A percentile compares a stretch with the other conserved stretches of the same genome.
These are phyloP conservation scores for Myotis findleyi DNA, from an alignment of 2,797 vertebrate genomes.

Conservation along the genomic window DNA sequence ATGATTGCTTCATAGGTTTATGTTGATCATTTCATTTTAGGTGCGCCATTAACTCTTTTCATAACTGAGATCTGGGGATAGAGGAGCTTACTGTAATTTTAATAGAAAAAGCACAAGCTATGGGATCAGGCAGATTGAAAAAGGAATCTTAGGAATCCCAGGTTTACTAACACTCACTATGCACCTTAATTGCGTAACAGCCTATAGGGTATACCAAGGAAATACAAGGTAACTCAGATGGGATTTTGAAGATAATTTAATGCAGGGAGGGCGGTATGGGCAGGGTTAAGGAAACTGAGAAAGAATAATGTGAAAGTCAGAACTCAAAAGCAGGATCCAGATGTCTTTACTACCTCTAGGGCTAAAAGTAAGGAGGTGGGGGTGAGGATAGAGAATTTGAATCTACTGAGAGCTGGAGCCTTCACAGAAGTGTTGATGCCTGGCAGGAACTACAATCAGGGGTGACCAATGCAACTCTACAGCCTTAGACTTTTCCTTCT, in stretches of 20 bases:
- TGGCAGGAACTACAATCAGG: not conserved
- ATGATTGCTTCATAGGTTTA: not conserved
- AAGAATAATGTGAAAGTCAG: not conserved
- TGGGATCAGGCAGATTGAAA: not conserved
- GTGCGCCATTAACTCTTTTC: not conserved
- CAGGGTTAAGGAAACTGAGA: not conserved
- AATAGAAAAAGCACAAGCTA: not conserved
- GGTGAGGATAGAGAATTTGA: not conserved
- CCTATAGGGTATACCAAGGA: not conserved
- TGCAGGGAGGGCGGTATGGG: not conserved
- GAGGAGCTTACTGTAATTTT: not conserved
- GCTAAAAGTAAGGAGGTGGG: not conserved
- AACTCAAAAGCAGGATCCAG: not conserved
- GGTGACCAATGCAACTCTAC: not conserved
- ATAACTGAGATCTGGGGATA: not conserved
- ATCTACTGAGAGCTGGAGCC: not conserved
- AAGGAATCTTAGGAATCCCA: not conserved
- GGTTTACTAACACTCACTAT: not conserved
- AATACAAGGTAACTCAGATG: not conserved
- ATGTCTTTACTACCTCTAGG: not conserved
- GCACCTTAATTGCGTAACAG: not conserved
- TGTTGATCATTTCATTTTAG: not conserved
- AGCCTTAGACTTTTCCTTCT: not conserved
- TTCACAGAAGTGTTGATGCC: not conserved
- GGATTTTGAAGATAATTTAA: conserved; percentile 1